Evolutionary conservation across 2,888 invertebrate species (phyloP), one percentile per base, ranked within the genome.

Genomic region (Omphaloscelis lunosa): DNA sequence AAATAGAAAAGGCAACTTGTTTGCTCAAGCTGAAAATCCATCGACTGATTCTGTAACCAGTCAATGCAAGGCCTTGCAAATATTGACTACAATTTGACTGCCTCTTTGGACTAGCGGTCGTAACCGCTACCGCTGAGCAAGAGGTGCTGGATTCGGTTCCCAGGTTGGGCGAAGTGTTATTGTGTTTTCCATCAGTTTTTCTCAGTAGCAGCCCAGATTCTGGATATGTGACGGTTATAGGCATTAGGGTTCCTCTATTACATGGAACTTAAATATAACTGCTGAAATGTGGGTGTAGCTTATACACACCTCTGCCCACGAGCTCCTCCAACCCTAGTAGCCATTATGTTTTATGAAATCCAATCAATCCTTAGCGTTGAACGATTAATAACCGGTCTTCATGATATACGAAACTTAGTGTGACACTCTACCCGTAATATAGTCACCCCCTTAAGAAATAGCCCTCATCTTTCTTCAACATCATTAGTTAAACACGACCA

Each of bases 391-490:
- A 48, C 62, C 8, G 4, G 17, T 29, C 41, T 62, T 45, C 62
- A 27, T 74, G 77, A 76, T 72, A 86, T 59, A 65, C 65, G 79
- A 82, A 80, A 84, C 84, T 79, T 61, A 66, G 74, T 77, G 73
- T 82, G 79, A 81, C 80, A 80, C 67, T 76, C 83, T 81, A 79
- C 45, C 70, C 73, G 17, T 86, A 80, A 83, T 87, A 80, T 65
- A 86, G 84, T 83, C 89, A 89, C 88, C 79, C 86, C 89, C 87
- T 89, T 89, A 90, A 93, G 91, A 94, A 94, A 94, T 94, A 89
- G 89, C 91, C 90, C 90, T 92, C 92, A 93, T 94, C 91, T 92
- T 92, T 94, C 92, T 92, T 91, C 82, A 88, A 83, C 91, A 89
- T 93, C 92, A 93, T 94, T 93, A 93, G 91, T 93, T 91, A 90